Conservation (phyloP, 2,888 invertebrate species). For the Netelia virgata region DNA sequence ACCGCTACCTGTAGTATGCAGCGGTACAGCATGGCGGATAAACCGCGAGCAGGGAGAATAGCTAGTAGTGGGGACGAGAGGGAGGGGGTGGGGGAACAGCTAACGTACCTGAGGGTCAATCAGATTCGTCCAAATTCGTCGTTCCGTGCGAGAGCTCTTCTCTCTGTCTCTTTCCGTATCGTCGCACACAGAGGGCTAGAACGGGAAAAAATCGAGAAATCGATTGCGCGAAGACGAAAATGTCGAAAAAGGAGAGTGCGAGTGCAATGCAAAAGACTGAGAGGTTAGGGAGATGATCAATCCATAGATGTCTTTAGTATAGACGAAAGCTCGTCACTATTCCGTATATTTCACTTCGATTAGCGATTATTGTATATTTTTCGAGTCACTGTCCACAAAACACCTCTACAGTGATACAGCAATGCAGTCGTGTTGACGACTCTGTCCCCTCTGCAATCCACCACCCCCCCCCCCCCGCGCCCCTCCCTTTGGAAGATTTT, state of each 20-base stretch:
- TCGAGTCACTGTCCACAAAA: background rate
- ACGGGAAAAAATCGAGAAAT: constrained; percentile 38
- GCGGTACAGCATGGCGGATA: constrained; percentile 38
- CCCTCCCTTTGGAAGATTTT: background rate
- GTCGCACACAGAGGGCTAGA: background rate
- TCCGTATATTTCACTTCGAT: constrained; percentile 3
- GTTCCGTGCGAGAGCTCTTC: constrained; percentile 12
- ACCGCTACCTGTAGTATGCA: constrained; percentile 1
- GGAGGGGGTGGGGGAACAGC: constrained; percentile 20
- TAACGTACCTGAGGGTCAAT: constrained; percentile 86
- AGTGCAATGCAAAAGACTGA: background rate
- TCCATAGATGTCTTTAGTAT: background rate
- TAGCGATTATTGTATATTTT: background rate
- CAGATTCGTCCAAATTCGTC: constrained; percentile 85
- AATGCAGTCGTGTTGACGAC: no score
- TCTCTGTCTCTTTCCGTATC: background rate
- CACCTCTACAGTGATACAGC: background rate
- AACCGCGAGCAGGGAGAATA: background rate
- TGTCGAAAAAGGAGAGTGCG: constrained; percentile 17
- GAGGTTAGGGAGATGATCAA: constrained; percentile 33
- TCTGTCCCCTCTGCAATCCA: background rate
- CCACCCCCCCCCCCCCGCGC: background rate
- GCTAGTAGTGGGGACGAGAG: background rate
- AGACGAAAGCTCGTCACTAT: background rate
- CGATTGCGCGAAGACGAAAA: constrained; percentile 40